These are phyloP conservation scores for Indri indri DNA, from an alignment of 2,113 vertebrate species.

Conservation along the genomic window DNA sequence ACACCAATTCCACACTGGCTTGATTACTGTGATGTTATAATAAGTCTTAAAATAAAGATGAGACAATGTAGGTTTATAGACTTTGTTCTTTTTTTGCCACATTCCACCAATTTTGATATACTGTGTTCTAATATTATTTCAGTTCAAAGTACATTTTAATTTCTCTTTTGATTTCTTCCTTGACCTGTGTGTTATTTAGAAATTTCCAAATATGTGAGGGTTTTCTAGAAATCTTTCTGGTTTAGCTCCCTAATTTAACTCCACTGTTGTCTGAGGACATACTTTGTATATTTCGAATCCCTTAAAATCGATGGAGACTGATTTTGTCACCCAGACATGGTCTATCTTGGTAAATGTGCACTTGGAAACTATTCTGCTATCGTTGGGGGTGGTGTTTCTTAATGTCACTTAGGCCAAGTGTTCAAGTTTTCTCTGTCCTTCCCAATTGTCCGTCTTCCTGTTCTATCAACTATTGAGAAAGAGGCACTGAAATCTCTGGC, in stretches of 20 bases:
- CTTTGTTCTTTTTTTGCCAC: neutral
- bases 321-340: neutral
- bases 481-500: neutral
- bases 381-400: neutral
- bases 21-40: too few relatives aligned
- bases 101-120: neutral
- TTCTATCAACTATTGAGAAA: neutral
- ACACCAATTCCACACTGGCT: neutral
- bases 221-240: neutral
- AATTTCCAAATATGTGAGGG: neutral
- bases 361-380: neutral
- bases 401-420: neutral
- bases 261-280: neutral
- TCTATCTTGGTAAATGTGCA: neutral
- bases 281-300: neutral
- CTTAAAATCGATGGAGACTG: neutral
- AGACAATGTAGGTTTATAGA: neutral
- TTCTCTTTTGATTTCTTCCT: neutral
- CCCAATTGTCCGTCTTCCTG: neutral
- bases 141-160: neutral
- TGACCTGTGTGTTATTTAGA: neutral
- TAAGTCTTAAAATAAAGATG: neutral
- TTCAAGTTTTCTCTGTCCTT: neutral
- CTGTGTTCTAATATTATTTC: neutral
- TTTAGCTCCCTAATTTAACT: neutral